phyloP scores from a whole-genome alignment of 2,113 vertebrate genomes.

The Pao palembangensis region DNA sequence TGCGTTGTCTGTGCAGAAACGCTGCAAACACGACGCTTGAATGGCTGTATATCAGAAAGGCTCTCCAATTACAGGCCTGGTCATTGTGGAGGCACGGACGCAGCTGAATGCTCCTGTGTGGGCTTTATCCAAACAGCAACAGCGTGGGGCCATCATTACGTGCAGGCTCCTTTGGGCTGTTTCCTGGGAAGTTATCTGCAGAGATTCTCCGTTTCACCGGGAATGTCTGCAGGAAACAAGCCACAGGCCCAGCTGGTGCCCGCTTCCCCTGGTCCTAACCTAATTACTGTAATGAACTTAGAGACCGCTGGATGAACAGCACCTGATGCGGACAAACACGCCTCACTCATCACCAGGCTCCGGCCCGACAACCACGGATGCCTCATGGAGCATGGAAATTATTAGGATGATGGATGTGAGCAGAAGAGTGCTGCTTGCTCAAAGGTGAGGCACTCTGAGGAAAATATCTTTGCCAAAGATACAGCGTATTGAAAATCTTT shows the following conservation, averaged over 20 bases:
- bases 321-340: constrained; percentile 50
- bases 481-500: not conserved
- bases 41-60: constrained; percentile 16
- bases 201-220: constrained; percentile 49
- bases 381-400: constrained; percentile 30
- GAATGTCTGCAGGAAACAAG: constrained; percentile 55
- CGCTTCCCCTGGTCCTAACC: constrained; percentile 66
- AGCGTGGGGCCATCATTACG: constrained; percentile 54
- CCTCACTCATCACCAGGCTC: constrained; percentile 29
- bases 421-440: constrained; percentile 16
- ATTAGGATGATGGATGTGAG: constrained; percentile 20
- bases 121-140: constrained; percentile 55
- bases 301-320: constrained; percentile 53
- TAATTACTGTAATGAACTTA: constrained; percentile 75
- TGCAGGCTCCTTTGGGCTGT: constrained; percentile 32
- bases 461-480: constrained; percentile 10
- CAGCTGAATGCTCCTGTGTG: constrained; percentile 42
- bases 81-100: constrained; percentile 58
- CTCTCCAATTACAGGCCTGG: constrained; percentile 47
- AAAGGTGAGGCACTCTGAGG: constrained; percentile 14
- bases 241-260: constrained; percentile 46
- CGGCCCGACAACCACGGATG: not conserved
- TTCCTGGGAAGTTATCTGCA: constrained; percentile 31
- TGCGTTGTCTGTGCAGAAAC: constrained; percentile 13
- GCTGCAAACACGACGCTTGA: constrained; percentile 6